Base-by-base conservation (phyloP, 2,797 vertebrate species). In the Oreochromis grahami region DNA sequence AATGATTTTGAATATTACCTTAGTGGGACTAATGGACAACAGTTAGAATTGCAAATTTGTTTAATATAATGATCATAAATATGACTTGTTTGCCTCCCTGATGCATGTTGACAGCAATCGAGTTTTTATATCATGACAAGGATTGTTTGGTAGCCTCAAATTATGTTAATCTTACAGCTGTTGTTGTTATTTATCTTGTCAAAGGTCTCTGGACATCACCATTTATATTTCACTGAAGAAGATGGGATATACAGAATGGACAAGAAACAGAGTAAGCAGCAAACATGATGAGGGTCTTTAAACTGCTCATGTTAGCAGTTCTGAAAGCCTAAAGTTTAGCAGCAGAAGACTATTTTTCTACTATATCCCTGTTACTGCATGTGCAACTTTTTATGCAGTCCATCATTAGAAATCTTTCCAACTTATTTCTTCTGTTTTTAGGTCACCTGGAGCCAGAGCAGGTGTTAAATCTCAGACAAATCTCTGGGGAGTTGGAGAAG, bases 191-290 rank as follows among this genome's bases (percentile, higher is more conserved):
- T 80, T 87, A 8, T 89, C 52, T 88, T 24, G 6, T 48, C 24
- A 26, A 94, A 99, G 98, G 91, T 98, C 41, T 95, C 84, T 58
- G 96, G 97, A 87, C 95, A 89, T 65, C 91, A 95, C 50, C 97
- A 97, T 86, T 89, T 97, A 36, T 99, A 99, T 92, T 97, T 97
- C 88, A 94, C 97, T 91, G 97, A 98, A 87, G 93, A 94, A 19
- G 95, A 97, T 85, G 96, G 96, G 81, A 93, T 99, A 93, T 98
- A 97, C 95, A 96, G 97, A 91, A 94, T 94, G 82, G 95, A 96
- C 92, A 93, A 88, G 82, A 94, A 84, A 91, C 92, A 95, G 80
- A 95, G 98, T 99, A 97, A 95, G 92, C 7, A 83, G 32, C 24
- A 52, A 84, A 43, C 12, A 29, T 76, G 2, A 24, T 72, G 2